phyloP scores from a whole-genome alignment of 2,113 vertebrate genomes.

The Trachemys scripta region DNA sequence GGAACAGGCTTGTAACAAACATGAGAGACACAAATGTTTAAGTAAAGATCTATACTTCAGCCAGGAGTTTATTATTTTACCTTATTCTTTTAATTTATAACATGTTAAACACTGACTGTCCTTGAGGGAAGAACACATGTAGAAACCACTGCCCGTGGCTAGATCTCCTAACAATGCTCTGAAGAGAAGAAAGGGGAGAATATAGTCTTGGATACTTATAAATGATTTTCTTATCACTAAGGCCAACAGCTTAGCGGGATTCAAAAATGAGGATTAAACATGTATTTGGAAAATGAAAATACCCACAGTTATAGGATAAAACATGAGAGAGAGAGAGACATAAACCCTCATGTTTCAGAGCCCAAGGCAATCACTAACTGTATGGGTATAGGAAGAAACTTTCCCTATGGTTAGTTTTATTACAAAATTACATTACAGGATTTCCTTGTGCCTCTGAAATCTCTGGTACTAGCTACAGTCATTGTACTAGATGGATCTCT shows the following conservation, averaged over 20 bases:
- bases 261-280: background rate
- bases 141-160: accelerated
- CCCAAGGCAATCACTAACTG: background rate
- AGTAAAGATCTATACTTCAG: background rate
- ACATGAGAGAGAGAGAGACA: background rate
- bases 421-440: background rate
- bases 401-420: background rate
- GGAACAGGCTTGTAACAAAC: background rate
- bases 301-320: background rate
- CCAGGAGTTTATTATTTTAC: background rate
- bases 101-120: background rate
- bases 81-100: background rate
- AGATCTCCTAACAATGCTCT: background rate
- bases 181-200: background rate
- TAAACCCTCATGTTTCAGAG: background rate
- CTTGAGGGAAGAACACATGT: background rate
- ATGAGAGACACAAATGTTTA: background rate
- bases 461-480: background rate
- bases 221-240: slow-evolving; percentile 3
- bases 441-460: background rate
- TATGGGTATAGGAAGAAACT: background rate
- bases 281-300: background rate
- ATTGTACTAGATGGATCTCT: background rate
- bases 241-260: background rate
- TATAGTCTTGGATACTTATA: background rate